A percentile compares a stretch with the other conserved stretches of the same genome.
These are phyloP conservation scores for Bombus consobrinus DNA, from an alignment of 1,140 invertebrate species.

Conservation along the genomic window DNA sequence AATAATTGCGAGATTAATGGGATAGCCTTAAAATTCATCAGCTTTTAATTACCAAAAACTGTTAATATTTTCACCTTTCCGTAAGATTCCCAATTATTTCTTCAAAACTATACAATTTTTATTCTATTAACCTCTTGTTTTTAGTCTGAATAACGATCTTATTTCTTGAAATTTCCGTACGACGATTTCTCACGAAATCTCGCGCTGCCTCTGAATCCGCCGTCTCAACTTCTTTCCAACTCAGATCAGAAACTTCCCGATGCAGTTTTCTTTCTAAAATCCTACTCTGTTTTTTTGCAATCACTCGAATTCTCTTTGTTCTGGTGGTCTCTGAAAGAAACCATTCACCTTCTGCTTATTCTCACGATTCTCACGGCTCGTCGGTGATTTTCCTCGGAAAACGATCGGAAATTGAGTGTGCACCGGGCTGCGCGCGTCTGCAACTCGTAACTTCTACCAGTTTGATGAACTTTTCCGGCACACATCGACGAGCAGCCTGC, in stretches of 20 bases:
- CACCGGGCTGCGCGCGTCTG: conserved; percentile 8
- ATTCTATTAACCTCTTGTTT: not conserved
- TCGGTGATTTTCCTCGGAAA: conserved; percentile 22
- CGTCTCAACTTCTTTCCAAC: not conserved
- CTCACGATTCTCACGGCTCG: not conserved
- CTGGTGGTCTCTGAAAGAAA: not conserved
- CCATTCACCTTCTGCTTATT: not conserved
- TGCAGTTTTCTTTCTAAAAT: not conserved
- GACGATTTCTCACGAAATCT: not conserved
- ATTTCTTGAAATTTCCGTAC: not conserved
- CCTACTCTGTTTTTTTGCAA: not conserved
- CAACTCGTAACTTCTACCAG: conserved; percentile 24
- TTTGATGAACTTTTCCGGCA: conserved; percentile 14
- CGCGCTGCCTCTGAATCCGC: not conserved
- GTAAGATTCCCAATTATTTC: not conserved
- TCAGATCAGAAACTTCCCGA: not conserved
- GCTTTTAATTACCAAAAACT: not conserved
- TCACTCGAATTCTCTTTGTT: conserved; percentile 11
- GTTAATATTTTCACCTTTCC: not conserved
- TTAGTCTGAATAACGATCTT: not conserved
- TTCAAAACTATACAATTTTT: not conserved
- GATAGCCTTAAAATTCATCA: not conserved
- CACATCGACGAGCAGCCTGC: too few relatives aligned
- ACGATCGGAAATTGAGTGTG: not conserved
- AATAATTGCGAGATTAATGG: not conserved